phyloP scores from a whole-genome alignment of 1,140 invertebrate species.

The Trichonephila inaurata region DNA sequence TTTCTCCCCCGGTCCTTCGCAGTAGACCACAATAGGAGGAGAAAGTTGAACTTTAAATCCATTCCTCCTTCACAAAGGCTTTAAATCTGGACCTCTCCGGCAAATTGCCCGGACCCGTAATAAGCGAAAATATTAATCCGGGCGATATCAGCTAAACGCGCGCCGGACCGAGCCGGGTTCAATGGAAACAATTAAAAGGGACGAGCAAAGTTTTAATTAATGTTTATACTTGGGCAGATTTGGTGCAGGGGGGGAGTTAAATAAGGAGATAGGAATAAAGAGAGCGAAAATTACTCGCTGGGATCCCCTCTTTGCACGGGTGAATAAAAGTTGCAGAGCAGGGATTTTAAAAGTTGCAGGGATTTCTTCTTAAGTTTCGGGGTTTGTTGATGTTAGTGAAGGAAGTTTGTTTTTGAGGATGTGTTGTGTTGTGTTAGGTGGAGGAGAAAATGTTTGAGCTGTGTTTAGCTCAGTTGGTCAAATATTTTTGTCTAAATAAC shows the following conservation, averaged over 20 bases:
- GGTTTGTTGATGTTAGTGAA: neutral
- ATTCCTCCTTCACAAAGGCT: constrained; percentile 32
- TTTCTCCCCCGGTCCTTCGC: neutral
- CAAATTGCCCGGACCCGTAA: constrained; percentile 60
- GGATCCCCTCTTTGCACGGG: neutral
- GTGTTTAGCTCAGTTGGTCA: too few species aligned
- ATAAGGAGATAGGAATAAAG: constrained; percentile 45
- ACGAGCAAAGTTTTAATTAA: constrained; percentile 74
- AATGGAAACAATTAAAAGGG: constrained; percentile 75
- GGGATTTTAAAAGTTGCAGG: constrained; percentile 3
- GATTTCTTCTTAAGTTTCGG: neutral
- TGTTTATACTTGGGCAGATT: constrained; percentile 71
- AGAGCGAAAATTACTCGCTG: constrained; percentile 11
- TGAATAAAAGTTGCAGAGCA: constrained; percentile 4
- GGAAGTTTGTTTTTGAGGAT: constrained; percentile 8
- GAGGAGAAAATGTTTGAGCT: too few species aligned
- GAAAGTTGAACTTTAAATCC: constrained; percentile 56
- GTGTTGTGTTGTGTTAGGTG: neutral
- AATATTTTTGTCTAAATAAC: too few species aligned
- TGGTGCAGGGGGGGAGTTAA: constrained; percentile 38
- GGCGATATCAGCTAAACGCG: constrained; percentile 59
- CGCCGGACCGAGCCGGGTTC: constrained; percentile 11
- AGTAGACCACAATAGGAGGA: neutral
- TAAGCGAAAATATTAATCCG: constrained; percentile 73
- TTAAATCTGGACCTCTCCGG: constrained; percentile 40